These are phyloP conservation scores for Struthio camelus DNA, from an alignment of 2,113 vertebrate genomes.

Conservation along the genomic window DNA sequence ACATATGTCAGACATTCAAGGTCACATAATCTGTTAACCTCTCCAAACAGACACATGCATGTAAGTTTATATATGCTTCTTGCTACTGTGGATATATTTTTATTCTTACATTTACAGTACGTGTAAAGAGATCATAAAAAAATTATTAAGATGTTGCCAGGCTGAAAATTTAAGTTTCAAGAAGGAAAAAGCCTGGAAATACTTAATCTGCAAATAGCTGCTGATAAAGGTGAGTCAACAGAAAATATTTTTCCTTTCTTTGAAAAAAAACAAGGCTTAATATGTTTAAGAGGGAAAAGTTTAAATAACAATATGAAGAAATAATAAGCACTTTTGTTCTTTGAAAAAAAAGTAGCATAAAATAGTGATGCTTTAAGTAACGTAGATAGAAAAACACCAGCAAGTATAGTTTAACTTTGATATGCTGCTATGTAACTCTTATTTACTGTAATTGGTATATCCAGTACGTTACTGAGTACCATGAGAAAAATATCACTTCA, in stretches of 20 bases:
- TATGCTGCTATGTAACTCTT: neutral
- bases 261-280: neutral
- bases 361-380: neutral
- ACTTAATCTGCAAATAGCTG: neutral
- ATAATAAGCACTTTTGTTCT: neutral
- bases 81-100: neutral
- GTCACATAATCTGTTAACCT: conserved; percentile 35
- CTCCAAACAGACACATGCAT: neutral
- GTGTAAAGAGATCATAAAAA: conserved; percentile 17
- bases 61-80: neutral
- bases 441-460: neutral
- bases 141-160: neutral
- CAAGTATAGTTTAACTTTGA: neutral
- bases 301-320: neutral
- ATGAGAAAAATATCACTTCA: neutral
- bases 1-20: neutral
- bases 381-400: neutral
- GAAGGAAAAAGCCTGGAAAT: neutral
- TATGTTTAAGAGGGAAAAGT: neutral
- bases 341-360: neutral
- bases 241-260: neutral
- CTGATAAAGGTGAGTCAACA: neutral
- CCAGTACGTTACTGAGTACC: neutral
- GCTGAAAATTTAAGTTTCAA: neutral
- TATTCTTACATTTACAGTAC: neutral